Base-by-base conservation (phyloP, 2,797 vertebrate genomes). In the Triplophysa yarkandensis region DNA sequence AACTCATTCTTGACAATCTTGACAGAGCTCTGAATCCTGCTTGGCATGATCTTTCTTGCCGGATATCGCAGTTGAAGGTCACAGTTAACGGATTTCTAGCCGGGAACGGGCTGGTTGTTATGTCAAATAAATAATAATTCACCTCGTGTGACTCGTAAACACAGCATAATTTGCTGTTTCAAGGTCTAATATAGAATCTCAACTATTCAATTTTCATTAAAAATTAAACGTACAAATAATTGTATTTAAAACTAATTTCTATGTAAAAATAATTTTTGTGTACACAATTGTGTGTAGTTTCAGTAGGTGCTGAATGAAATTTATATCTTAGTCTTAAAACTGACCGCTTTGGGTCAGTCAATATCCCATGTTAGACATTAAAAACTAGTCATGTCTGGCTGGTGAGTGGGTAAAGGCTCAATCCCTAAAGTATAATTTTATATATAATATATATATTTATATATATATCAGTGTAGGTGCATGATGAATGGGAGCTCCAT, bases 1-100 rank as follows among this genome's bases (percentile, higher is more conserved):
- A n/a, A 57, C 17, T 64, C 23, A 28, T 58, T 58, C 55, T 65
- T 65, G 63, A 60, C 39, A 60, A 58, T 58, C 68, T 70, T 68
- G 48, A 54, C 32, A 27, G 48, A 68, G 48, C 48, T 54, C 14
- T 23, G 55, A 9, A 46, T 44, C 39, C 68, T 69, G 16, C n/a
- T 44, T 27, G 66, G 50, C 36, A 48, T 61, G 30, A 50, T 61
- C 19, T 36, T 21, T 16, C 21, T 39, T 3, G 46, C 16, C 58
- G 50, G 4, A 27, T 50, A 36, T 62, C 34, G 62, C 32, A 52
- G 25, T 39, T 50, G 69, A 71, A 62, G 25, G 58, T 28, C 32
- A 71, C 21, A 30, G 52, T 68, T 28, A 70, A 70, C 30, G 6
- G 34, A 10, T 62, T 21, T 43, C 21, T 27, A 27, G 13, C n/a